A percentile compares a stretch with the other conserved stretches of the same genome.
phyloP scores from a whole-genome alignment of 2,797 vertebrate species.

The Rhinoraja longicauda region DNA sequence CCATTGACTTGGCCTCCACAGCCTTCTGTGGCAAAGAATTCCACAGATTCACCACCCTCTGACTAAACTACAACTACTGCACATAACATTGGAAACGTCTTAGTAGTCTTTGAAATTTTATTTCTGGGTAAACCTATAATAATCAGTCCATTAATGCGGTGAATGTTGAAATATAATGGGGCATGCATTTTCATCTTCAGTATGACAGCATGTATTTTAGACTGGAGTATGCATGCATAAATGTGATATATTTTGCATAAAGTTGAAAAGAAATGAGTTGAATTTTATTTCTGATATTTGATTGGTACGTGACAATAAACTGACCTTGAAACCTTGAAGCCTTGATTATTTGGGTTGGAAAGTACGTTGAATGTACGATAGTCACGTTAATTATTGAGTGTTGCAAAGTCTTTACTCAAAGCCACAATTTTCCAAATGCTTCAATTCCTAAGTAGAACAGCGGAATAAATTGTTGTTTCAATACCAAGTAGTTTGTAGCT shows the following conservation, averaged over 20 bases:
- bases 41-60: too few species aligned
- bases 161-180: neutral
- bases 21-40: too few species aligned
- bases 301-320: too few species aligned
- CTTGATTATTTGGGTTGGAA: neutral
- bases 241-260: neutral
- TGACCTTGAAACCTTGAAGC: too few species aligned
- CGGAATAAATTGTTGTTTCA: neutral
- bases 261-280: neutral
- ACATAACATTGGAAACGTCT: neutral
- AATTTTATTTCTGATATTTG: too few species aligned
- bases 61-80: too few species aligned
- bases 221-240: neutral
- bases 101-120: neutral
- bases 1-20: too few species aligned
- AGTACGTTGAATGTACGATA: neutral
- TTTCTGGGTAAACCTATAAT: neutral
- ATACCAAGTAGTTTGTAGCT: neutral
- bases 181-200: neutral
- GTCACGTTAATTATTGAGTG: neutral
- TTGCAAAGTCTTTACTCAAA: neutral
- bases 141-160: neutral
- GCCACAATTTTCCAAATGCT: slow-evolving; percentile 9
- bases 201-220: neutral
- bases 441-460: neutral